phyloP scores from a whole-genome alignment of 2,113 vertebrate species.

The Sylvilagus bachmani region DNA sequence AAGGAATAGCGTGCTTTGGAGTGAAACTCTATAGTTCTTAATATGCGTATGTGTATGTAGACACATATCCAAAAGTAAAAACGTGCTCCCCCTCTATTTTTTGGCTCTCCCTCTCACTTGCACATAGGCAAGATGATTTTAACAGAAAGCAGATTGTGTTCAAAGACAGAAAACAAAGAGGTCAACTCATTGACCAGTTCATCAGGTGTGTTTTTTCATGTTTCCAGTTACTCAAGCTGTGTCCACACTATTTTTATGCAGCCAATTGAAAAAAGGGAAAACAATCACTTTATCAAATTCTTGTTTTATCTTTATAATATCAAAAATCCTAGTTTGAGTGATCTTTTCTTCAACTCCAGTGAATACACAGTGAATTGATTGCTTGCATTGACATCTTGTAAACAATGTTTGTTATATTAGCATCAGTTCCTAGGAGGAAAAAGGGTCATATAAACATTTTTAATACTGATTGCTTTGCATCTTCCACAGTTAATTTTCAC shows the following conservation, averaged over 20 bases:
- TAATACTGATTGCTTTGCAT: slow-evolving; percentile 32
- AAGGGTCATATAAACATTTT: not conserved
- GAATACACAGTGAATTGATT: not conserved
- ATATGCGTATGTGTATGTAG: not conserved
- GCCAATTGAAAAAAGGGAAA: not conserved
- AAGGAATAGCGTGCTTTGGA: not conserved
- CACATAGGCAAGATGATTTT: not conserved
- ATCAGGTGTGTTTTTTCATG: slow-evolving; percentile 50
- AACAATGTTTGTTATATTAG: slow-evolving; percentile 22
- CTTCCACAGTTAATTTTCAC: slow-evolving; percentile 30
- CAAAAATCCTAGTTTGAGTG: not conserved
- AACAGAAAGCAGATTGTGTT: slow-evolving; percentile 34
- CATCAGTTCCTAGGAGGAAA: not conserved
- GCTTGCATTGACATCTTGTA: slow-evolving; percentile 22
- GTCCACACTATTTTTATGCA: slow-evolving; percentile 21
- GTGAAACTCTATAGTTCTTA: slow-evolving; percentile 46
- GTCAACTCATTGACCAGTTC: slow-evolving; percentile 49
- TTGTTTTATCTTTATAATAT: slow-evolving; percentile 15
- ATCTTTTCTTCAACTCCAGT: not conserved
- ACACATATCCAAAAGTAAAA: not conserved
- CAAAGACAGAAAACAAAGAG: slow-evolving; percentile 39
- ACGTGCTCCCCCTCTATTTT: not conserved
- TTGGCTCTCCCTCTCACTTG: not conserved
- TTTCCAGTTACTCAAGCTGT: slow-evolving; percentile 20
- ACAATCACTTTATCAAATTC: not conserved